Evolutionary conservation across 2,113 vertebrate genomes (phyloP).

Genomic region (Fregetta grallaria): DNA sequence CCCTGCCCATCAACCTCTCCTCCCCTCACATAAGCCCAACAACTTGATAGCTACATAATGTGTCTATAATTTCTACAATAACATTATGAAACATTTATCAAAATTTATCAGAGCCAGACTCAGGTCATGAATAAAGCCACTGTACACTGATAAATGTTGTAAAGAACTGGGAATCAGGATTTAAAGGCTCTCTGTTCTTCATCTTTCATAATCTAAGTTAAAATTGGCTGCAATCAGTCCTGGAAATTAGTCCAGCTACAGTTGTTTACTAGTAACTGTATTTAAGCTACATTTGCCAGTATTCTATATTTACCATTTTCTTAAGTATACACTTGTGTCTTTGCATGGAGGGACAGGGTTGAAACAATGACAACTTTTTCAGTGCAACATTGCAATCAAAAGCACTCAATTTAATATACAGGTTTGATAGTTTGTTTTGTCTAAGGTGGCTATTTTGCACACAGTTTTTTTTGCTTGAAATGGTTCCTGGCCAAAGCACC

Average conservation of each 20-base stretch:
- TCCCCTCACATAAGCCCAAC: neutral
- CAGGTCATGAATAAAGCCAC: neutral
- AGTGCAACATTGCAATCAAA: neutral
- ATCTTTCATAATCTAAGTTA: neutral
- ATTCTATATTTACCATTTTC: neutral
- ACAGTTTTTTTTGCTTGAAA: neutral
- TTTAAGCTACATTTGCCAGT: neutral
- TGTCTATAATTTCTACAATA: neutral
- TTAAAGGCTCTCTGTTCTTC: neutral
- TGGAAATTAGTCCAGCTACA: neutral
- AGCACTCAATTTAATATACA: neutral
- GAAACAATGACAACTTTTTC: constrained; percentile 11
- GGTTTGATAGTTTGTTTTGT: constrained; percentile 19
- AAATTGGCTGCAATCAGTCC: neutral
- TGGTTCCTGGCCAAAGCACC: constrained; percentile 21
- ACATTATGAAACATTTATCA: neutral
- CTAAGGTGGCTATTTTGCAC: neutral
- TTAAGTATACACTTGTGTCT: neutral
- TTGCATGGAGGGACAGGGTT: neutral
- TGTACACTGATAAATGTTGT: neutral
- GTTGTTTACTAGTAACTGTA: neutral
- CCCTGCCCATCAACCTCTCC: neutral
- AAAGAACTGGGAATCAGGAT: neutral
- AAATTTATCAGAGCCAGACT: constrained; percentile 5
- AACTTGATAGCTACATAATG: neutral